Percentiles rank a stretch among this genome's conserved stretches.
Evolutionary conservation across 2,888 invertebrate species (phyloP).

Genomic region (Uloborus plumipes): DNA sequence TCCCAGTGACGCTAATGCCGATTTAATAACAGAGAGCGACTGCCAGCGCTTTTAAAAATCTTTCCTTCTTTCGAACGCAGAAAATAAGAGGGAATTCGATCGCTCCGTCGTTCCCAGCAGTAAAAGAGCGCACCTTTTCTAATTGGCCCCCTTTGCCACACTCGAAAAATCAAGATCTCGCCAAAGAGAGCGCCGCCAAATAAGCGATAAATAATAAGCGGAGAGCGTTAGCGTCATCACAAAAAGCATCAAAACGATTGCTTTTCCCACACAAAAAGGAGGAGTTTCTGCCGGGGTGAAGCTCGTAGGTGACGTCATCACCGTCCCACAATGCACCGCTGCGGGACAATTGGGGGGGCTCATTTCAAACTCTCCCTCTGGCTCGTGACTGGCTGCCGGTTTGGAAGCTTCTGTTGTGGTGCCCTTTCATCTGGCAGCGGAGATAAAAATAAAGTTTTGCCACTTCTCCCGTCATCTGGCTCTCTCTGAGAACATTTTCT

Average conservation of each 20-base stretch:
- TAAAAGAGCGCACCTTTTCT: background rate
- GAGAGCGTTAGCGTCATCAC: slow-evolving; percentile 15
- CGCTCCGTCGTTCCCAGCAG: background rate
- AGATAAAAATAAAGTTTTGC: background rate
- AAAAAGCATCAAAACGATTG: slow-evolving; percentile 52
- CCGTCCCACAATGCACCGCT: slow-evolving; percentile 56
- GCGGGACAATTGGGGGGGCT: slow-evolving; percentile 46
- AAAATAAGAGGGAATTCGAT: background rate
- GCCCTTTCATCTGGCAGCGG: slow-evolving; percentile 1
- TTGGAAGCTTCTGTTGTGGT: slow-evolving; percentile 25
- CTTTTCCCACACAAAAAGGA: slow-evolving; percentile 62
- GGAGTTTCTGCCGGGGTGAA: slow-evolving; percentile 17
- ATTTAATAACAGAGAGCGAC: too few relatives aligned
- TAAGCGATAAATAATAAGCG: slow-evolving; percentile 39
- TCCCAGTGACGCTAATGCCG: too few relatives aligned
- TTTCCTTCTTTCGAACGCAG: background rate
- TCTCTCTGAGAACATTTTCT: background rate
- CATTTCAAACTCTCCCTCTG: slow-evolving; percentile 56
- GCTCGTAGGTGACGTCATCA: slow-evolving; percentile 47
- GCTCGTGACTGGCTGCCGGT: slow-evolving; percentile 36
- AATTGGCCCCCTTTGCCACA: too few relatives aligned
- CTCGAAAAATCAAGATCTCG: slow-evolving; percentile 4
- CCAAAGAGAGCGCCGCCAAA: slow-evolving; percentile 39
- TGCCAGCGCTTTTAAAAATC: too few relatives aligned
- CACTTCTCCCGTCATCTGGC: background rate